These are phyloP conservation scores for Strongylocentrotus purpuratus DNA, from an alignment of 35 echinoderm and acorn worm genomes.

Conservation along the genomic window DNA sequence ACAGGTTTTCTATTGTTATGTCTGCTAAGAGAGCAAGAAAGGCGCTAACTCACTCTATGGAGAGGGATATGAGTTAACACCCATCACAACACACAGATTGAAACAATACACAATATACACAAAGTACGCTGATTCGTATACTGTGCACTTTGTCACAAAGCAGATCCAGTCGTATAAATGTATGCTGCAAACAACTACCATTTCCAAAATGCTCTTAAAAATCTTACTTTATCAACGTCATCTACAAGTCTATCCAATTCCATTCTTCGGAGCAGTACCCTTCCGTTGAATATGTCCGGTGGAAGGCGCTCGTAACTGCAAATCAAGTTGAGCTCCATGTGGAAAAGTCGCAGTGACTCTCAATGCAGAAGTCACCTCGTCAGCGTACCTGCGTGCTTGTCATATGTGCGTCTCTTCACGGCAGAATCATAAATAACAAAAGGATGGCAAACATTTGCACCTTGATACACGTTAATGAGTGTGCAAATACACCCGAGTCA, in stretches of 20 bases:
- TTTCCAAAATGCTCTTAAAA: not conserved
- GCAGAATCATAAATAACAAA: not conserved
- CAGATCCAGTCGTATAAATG: not conserved
- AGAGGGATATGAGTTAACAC: too few species aligned
- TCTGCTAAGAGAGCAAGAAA: too few species aligned
- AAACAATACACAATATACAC: too few species aligned
- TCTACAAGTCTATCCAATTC: not conserved
- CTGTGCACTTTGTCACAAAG: not conserved
- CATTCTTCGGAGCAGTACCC: not conserved
- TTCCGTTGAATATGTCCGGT: not conserved
- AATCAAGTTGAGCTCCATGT: not conserved
- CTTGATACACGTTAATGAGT: not conserved
- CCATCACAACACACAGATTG: too few species aligned
- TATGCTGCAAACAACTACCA: not conserved
- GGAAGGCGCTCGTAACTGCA: not conserved
- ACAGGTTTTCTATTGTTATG: too few species aligned
- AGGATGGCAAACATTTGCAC: not conserved
- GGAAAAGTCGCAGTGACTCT: not conserved
- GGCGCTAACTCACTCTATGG: too few species aligned
- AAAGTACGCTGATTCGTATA: too few species aligned
- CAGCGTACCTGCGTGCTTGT: not conserved
- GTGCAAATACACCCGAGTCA: not conserved
- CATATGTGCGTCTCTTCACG: not conserved
- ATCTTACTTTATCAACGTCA: not conserved
- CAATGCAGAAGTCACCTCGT: not conserved